Evolutionary conservation across 2,797 vertebrate species (phyloP).

Genomic region (Takifugu ocellatus): DNA sequence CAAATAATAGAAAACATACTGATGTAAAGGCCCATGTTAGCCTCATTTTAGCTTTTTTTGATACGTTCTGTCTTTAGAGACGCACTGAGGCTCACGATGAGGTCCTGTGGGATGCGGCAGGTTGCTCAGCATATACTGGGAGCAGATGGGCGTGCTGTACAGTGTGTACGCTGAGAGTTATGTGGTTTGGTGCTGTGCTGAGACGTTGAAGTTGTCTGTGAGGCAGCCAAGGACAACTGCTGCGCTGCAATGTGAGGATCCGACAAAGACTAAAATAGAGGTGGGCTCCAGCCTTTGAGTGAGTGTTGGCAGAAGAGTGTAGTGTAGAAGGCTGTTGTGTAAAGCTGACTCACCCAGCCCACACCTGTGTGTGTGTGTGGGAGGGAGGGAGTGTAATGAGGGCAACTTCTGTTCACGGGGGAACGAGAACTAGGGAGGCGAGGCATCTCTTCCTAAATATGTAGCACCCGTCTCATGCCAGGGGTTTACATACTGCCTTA

Average conservation of each 20-base stretch:
- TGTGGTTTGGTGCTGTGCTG: conserved; percentile 17
- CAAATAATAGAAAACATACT: too few species aligned
- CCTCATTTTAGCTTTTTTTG: too few species aligned
- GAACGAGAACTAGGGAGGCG: conserved; percentile 25
- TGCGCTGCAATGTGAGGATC: conserved; percentile 28
- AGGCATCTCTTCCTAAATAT: conserved; percentile 25
- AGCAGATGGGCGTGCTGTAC: conserved; percentile 1
- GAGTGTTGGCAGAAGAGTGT: conserved; percentile 30
- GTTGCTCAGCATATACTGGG: conserved; percentile 1
- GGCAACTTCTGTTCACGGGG: conserved; percentile 41
- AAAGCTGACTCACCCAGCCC: conserved; percentile 60
- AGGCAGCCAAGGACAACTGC: conserved; percentile 9
- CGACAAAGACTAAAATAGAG: conserved; percentile 39
- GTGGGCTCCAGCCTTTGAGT: conserved; percentile 37
- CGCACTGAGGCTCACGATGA: conserved; percentile 1
- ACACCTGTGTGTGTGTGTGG: conserved; percentile 46
- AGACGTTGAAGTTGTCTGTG: conserved; percentile 7
- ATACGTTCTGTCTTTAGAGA: conserved; percentile 1
- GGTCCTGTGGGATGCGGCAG: conserved; percentile 26
- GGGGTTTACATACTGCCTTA: neutral
- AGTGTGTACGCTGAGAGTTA: conserved; percentile 1
- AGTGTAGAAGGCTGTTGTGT: conserved; percentile 51
- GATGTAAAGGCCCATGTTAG: neutral
- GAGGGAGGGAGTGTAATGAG: conserved; percentile 50
- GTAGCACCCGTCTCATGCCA: neutral